Percentiles rank a stretch among this genome's conserved stretches.
Evolutionary conservation across 2,113 vertebrate genomes (phyloP).

Genomic region (Camarhynchus parvulus): DNA sequence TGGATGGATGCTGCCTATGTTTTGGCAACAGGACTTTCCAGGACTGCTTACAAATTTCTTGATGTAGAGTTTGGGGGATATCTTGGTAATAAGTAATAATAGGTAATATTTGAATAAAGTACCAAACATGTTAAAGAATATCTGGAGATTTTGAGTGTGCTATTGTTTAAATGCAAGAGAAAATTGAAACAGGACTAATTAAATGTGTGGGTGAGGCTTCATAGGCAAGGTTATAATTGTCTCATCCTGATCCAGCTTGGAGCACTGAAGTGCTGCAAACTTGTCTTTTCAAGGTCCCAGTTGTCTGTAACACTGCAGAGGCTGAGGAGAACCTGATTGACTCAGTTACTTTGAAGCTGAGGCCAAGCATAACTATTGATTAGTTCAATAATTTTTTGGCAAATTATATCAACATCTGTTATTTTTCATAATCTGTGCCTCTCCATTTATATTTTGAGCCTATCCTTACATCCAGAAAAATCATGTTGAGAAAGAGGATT

Average conservation of each 20-base stretch:
- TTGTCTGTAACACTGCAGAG: not conserved
- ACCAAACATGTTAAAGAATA: not conserved
- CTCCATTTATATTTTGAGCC: not conserved
- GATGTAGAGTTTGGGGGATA: not conserved
- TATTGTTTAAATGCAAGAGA: not conserved
- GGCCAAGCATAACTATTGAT: not conserved
- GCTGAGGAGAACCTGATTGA: not conserved
- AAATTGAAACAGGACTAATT: not conserved
- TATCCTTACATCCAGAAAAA: not conserved
- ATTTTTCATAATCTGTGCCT: not conserved
- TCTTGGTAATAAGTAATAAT: not conserved
- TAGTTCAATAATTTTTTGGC: not conserved
- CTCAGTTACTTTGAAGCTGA: not conserved
- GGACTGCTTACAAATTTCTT: not conserved
- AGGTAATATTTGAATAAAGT: not conserved
- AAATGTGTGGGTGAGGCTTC: not conserved
- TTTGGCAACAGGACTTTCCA: not conserved
- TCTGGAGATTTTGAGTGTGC: not conserved
- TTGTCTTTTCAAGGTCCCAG: not conserved
- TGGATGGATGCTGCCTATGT: not conserved
- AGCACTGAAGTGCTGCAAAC: not conserved
- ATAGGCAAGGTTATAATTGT: not conserved
- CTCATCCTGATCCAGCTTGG: not conserved
- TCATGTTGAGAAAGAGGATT: not conserved
- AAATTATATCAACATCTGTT: not conserved